Base-by-base conservation (phyloP, 2,797 vertebrate species). In the Mycteria americana region DNA sequence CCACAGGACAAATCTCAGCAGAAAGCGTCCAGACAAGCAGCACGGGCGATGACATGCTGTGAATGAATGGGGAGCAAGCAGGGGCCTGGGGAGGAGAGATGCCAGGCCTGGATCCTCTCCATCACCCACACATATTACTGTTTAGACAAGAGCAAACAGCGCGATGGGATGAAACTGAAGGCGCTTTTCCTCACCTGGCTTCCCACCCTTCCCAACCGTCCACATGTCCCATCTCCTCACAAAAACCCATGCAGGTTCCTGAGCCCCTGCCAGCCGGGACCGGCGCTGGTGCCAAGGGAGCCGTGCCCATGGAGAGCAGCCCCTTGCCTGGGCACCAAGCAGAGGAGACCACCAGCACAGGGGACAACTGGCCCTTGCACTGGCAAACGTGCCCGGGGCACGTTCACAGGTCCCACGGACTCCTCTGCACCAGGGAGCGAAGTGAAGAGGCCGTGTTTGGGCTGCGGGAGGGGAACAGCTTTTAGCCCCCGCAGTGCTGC, bases 401-500 rank as follows among this genome's bases (percentile, higher is more conserved):
- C 4, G 5, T 37, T 37, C 65, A 53, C 23, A 48, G 7, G 12
- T 68, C 27, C 59, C 2, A 0, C 7, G 35, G 33, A 12, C 10
- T 17, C 39, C 10, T 50, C 16, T 46, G 56, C 64, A 46, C 16
- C 60, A 39, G 11, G 7, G 8, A 85, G 21, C 3, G 2, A 35
- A 0, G 0, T 37, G 60, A 80, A 88, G 54, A 60, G 39, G 37
- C 18, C 6, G 0, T 39, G 23, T 28, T 23, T 56, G 16, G 57
- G 18, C 16, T 72, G 31, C 4, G 1, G 45, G 46, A 69, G 2
- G 3, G 5, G 21, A 84, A 8, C 23, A 63, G 3, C 11, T 75
- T 74, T 75, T 24, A 51, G 8, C 10, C 24, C 14, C 21, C 0
- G 0, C 0, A 0, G 28, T 37, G 65, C 59, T 56, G 25, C 41